A percentile compares a stretch with the other conserved stretches of the same genome.
phyloP scores from a whole-genome alignment of 2,888 invertebrate genomes.

The Sialis fuliginosa region DNA sequence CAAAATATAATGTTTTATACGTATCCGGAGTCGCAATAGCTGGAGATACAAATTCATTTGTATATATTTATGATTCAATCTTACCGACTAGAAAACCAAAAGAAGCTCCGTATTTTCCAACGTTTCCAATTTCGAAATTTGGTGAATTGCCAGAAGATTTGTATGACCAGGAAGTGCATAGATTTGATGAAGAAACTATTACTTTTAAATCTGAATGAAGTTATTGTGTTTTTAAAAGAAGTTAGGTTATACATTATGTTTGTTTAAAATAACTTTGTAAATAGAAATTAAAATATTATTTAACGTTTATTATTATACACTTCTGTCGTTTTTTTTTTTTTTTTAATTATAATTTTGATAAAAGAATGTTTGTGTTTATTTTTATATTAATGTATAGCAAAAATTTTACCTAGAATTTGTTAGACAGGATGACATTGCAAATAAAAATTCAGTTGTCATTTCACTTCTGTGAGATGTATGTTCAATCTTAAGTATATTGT shows the following conservation, averaged over 20 bases:
- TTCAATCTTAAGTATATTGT: too few relatives aligned
- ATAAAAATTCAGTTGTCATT: too few relatives aligned
- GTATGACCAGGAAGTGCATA: slow-evolving; percentile 57
- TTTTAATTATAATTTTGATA: too few relatives aligned
- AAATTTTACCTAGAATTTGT: too few relatives aligned
- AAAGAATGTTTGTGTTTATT: background rate
- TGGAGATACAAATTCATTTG: slow-evolving; percentile 62
- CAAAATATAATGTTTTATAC: slow-evolving; percentile 86
- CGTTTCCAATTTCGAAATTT: slow-evolving; percentile 39
- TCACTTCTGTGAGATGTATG: too few relatives aligned
- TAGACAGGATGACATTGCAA: too few relatives aligned
- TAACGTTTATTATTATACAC: too few relatives aligned
- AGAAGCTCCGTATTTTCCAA: slow-evolving; percentile 62
- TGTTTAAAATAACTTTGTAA: too few relatives aligned
- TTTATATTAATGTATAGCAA: too few relatives aligned
- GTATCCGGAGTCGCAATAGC: slow-evolving; percentile 66
- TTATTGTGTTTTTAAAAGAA: slow-evolving; percentile 1
- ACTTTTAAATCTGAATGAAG: slow-evolving; percentile 23
- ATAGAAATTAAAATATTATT: too few relatives aligned
- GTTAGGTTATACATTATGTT: background rate
- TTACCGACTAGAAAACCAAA: slow-evolving; percentile 40
- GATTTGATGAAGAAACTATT: slow-evolving; percentile 54
- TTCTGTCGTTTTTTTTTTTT: too few relatives aligned
- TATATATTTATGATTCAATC: slow-evolving; percentile 67
- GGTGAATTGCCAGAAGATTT: slow-evolving; percentile 49